These are phyloP conservation scores for Oceanodroma leucorhoa DNA, from an alignment of 2,797 vertebrate genomes.

Conservation along the genomic window DNA sequence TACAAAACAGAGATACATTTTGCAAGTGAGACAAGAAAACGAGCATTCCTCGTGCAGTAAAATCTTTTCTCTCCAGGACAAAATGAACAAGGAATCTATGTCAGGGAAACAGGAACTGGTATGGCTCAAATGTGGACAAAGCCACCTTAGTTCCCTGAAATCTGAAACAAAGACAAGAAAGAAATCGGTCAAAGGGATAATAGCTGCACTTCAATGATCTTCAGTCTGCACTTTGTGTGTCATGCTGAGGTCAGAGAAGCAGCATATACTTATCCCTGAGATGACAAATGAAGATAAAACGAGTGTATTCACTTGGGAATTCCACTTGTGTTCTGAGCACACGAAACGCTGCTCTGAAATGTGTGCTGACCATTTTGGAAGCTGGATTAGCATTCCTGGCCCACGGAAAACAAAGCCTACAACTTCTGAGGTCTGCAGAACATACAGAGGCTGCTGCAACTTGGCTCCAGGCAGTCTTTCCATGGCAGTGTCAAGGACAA, in stretches of 20 bases:
- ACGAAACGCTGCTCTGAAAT: background rate
- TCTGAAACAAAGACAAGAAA: background rate
- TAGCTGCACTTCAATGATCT: background rate
- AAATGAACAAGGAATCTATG: background rate
- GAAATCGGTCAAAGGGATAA: background rate
- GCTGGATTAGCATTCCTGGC: background rate
- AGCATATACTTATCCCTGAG: background rate
- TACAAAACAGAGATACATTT: background rate
- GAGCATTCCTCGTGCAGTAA: background rate
- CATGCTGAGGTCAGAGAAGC: background rate
- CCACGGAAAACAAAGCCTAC: background rate
- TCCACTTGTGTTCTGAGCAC: background rate
- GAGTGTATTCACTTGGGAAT: background rate
- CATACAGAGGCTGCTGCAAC: background rate
- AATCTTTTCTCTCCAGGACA: background rate
- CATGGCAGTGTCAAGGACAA: background rate
- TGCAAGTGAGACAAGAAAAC: background rate
- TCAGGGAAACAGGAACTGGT: background rate
- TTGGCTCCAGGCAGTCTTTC: background rate
- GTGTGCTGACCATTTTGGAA: background rate
- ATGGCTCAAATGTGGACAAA: background rate
- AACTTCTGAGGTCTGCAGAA: background rate
- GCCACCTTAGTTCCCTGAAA: background rate
- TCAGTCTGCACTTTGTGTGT: background rate
- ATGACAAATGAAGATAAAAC: slow-evolving; percentile 13